A percentile compares a stretch with the other conserved stretches of the same genome.
These are phyloP conservation scores for Paedocypris sp. DNA, from an alignment of 2,113 vertebrate species.

Conservation along the genomic window DNA sequence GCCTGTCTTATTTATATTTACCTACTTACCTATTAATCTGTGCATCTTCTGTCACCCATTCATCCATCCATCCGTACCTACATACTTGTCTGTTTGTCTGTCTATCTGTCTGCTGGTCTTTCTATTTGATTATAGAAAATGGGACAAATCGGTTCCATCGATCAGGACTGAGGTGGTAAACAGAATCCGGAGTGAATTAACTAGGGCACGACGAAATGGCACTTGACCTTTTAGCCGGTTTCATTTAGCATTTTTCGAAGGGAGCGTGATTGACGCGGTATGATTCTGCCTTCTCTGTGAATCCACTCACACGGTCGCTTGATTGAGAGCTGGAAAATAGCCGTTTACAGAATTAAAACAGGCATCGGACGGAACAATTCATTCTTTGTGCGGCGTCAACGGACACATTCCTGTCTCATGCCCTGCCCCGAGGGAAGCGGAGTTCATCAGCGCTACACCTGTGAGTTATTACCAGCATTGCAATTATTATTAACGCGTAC, in stretches of 20 bases:
- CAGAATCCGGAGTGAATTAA: too few relatives aligned
- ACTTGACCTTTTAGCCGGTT: background rate
- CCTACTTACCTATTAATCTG: too few relatives aligned
- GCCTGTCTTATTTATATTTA: too few relatives aligned
- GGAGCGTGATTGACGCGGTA: background rate
- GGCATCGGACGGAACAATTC: slow-evolving; percentile 6
- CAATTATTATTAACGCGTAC: background rate
- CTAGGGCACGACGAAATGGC: background rate
- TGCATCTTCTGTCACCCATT: too few relatives aligned
- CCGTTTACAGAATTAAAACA: slow-evolving; percentile 15
- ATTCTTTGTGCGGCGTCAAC: slow-evolving; percentile 8
- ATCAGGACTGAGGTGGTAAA: too few relatives aligned
- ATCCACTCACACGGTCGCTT: background rate
- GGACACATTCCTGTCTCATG: slow-evolving; percentile 31
- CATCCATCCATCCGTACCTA: too few relatives aligned
- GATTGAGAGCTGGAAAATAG: slow-evolving; percentile 28
- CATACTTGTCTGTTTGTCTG: too few relatives aligned
- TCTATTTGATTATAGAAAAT: too few relatives aligned
- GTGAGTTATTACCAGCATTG: background rate
- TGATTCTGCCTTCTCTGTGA: background rate
- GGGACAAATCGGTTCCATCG: too few relatives aligned
- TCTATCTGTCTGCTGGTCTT: too few relatives aligned
- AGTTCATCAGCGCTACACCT: background rate
- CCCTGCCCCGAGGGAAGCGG: slow-evolving; percentile 22
- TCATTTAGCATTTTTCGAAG: background rate